These are phyloP conservation scores for Tyrophagus putrescentiae DNA, from an alignment of 1,140 invertebrate species.

Conservation along the genomic window DNA sequence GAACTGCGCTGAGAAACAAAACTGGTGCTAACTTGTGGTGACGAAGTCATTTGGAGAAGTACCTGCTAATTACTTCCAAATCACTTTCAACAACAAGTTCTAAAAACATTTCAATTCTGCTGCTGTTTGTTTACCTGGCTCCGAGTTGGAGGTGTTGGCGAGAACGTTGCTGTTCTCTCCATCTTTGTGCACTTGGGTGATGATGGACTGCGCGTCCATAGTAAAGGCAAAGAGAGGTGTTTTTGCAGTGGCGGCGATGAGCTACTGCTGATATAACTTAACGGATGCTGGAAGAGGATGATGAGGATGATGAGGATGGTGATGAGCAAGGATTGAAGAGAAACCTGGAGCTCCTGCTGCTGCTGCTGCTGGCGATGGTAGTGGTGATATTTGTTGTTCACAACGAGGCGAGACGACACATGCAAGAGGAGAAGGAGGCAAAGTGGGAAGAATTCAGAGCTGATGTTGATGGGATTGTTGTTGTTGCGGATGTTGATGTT, in stretches of 20 bases:
- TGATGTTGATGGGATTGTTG: neutral
- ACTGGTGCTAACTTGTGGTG: neutral
- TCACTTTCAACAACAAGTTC: neutral
- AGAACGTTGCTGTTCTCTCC: conserved; percentile 45
- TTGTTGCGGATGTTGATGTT: neutral
- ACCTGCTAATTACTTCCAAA: neutral
- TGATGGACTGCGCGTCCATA: conserved; percentile 96
- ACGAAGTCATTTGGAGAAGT: neutral
- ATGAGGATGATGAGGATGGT: neutral
- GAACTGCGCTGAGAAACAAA: neutral
- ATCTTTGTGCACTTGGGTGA: conserved; percentile 88
- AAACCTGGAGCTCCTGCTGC: neutral
- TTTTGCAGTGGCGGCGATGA: too few species aligned
- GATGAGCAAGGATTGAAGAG: neutral
- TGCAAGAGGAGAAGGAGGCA: neutral
- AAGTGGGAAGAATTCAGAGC: neutral
- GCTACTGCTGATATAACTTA: too few species aligned
- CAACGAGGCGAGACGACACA: too few species aligned
- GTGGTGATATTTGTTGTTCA: too few species aligned
- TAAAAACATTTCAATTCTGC: neutral
- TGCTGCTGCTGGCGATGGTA: neutral
- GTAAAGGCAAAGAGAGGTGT: neutral
- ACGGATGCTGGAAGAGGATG: neutral
- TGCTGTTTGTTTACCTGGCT: conserved; percentile 2
- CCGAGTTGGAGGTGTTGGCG: neutral